Conservation (phyloP, 2,113 vertebrate genomes). For the Nothocercus julius region DNA sequence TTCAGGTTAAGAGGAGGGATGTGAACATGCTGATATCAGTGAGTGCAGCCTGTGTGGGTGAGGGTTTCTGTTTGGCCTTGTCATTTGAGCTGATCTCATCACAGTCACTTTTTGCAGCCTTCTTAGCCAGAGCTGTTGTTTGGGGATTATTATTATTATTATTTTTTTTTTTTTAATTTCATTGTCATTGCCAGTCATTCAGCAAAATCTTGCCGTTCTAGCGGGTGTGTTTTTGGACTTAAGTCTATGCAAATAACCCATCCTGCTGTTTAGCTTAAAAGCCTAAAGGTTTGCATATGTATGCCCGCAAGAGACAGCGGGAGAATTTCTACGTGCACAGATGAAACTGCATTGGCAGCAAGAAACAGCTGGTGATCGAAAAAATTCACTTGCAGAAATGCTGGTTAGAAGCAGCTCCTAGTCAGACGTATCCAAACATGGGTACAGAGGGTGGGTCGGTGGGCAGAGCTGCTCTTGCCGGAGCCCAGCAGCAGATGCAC, state of each 20-base stretch:
- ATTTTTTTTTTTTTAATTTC: background rate
- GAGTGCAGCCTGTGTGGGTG: background rate
- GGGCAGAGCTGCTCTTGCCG: background rate
- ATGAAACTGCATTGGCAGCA: background rate
- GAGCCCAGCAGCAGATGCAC: background rate
- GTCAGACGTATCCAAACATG: background rate
- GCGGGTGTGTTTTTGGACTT: accelerated
- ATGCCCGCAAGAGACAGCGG: accelerated
- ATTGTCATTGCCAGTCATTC: background rate
- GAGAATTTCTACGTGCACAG: background rate
- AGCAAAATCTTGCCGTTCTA: background rate
- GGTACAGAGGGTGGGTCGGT: background rate
- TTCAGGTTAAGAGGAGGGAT: background rate
- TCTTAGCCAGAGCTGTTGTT: background rate
- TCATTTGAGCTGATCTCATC: background rate
- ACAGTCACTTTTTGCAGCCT: accelerated
- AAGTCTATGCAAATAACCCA: background rate
- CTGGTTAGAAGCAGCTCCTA: background rate
- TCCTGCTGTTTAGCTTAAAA: background rate
- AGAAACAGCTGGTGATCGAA: background rate
- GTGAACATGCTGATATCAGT: background rate
- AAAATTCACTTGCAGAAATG: background rate
- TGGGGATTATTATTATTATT: background rate
- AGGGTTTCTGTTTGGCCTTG: accelerated
- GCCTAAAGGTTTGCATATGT: background rate